Evolutionary conservation across 1,140 invertebrate genomes (phyloP).

Genomic region (Sycophaga agraensis): DNA sequence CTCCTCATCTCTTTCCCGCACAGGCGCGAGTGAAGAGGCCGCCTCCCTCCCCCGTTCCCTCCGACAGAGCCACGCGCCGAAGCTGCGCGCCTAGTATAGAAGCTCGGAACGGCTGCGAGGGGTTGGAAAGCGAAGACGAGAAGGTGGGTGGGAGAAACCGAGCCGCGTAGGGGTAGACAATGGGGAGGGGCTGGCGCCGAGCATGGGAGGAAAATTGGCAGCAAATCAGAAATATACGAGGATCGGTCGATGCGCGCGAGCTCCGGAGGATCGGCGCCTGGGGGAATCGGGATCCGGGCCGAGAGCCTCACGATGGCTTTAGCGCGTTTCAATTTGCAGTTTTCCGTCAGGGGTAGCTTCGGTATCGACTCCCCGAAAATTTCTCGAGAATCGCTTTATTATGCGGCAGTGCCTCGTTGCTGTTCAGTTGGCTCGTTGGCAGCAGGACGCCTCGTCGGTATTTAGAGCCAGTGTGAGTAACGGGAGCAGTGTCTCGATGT

Average conservation of each 20-base stretch:
- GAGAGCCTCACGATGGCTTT: neutral
- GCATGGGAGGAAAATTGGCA: conserved; percentile 1
- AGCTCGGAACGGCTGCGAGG: neutral
- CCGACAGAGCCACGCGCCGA: neutral
- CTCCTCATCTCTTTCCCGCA: too few relatives aligned
- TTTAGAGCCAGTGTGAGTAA: too few relatives aligned
- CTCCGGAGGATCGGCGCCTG: neutral
- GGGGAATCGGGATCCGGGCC: too few relatives aligned
- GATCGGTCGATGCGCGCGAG: too few relatives aligned
- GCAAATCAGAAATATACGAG: conserved; percentile 7
- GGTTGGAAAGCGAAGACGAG: neutral
- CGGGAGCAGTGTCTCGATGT: too few relatives aligned
- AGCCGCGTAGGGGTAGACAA: neutral
- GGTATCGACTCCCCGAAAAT: too few relatives aligned
- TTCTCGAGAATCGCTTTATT: neutral
- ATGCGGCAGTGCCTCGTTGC: too few relatives aligned
- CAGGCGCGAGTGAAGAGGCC: too few relatives aligned
- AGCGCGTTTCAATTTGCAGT: conserved; percentile 7
- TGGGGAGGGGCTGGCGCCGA: neutral
- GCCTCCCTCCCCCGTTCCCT: neutral
- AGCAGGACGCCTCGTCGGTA: too few relatives aligned
- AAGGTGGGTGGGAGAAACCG: neutral
- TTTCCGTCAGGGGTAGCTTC: neutral
- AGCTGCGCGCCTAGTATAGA: neutral
- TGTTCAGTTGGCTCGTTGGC: too few relatives aligned